Evolutionary conservation across 2,113 vertebrate genomes (phyloP).

Genomic region (Alexandromys fortis): DNA sequence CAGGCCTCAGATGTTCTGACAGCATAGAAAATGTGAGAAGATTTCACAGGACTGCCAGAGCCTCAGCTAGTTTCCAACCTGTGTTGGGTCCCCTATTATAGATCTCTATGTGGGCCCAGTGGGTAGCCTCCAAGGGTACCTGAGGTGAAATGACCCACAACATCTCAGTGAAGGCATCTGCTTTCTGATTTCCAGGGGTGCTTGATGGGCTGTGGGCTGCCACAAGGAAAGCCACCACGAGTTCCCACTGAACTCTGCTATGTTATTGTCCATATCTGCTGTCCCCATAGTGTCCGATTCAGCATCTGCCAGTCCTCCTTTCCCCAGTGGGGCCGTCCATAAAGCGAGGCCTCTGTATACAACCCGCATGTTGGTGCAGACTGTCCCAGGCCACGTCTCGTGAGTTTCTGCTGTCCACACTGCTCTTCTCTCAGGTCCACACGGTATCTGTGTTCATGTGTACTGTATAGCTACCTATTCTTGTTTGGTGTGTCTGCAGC

Average conservation of each 20-base stretch:
- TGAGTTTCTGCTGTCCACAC: background rate
- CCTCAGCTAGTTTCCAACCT: background rate
- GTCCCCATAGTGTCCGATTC: background rate
- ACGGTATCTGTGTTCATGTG: no score
- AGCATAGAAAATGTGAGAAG: no score
- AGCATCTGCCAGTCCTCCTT: background rate
- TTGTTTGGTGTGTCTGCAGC: background rate
- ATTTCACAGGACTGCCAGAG: background rate
- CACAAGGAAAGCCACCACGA: background rate
- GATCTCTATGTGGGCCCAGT: background rate
- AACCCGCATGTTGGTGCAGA: background rate
- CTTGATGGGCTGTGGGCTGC: background rate
- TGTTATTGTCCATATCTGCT: background rate
- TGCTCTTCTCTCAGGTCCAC: background rate
- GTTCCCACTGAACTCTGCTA: background rate
- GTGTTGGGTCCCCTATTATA: background rate
- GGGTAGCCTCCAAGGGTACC: background rate
- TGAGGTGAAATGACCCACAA: background rate
- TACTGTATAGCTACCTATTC: no score
- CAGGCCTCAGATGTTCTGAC: background rate
- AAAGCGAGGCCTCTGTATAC: background rate
- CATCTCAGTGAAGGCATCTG: background rate
- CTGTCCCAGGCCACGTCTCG: background rate
- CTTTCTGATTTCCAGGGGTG: background rate
- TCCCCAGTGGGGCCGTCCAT: background rate